A percentile compares a stretch with the other conserved stretches of the same genome.
phyloP scores from a whole-genome alignment of 2,113 vertebrate genomes.

The Laticauda laticaudata region DNA sequence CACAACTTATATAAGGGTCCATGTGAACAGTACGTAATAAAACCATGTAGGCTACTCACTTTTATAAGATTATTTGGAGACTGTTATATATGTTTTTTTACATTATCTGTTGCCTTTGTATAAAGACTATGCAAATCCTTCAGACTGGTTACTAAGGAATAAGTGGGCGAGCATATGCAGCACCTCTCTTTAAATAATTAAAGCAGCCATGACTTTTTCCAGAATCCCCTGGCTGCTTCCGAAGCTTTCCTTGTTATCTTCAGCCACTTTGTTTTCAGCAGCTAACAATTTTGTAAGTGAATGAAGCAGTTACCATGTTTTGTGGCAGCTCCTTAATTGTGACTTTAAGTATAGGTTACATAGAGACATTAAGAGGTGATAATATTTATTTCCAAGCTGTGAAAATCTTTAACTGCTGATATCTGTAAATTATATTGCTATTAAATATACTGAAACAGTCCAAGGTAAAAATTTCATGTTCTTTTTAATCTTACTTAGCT shows the following conservation, averaged over 20 bases:
- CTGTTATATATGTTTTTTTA: too few species aligned
- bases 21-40: neutral
- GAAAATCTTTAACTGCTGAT: neutral
- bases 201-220: neutral
- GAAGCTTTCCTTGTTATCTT: neutral
- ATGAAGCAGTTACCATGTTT: neutral
- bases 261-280: neutral
- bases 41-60: neutral
- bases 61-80: neutral
- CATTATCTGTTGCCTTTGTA: neutral
- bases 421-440: neutral
- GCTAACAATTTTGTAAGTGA: neutral
- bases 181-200: neutral
- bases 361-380: neutral
- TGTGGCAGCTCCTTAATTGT: neutral
- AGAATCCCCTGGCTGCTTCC: neutral
- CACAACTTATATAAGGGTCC: neutral
- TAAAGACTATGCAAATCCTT: neutral
- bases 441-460: neutral
- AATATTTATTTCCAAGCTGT: neutral
- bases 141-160: neutral
- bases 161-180: neutral
- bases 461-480: neutral
- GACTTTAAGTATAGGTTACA: neutral
- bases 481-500: neutral